A percentile compares a stretch with the other conserved stretches of the same genome.
Conservation (phyloP, 2,888 invertebrate species). For the Melieria omissa region DNA sequence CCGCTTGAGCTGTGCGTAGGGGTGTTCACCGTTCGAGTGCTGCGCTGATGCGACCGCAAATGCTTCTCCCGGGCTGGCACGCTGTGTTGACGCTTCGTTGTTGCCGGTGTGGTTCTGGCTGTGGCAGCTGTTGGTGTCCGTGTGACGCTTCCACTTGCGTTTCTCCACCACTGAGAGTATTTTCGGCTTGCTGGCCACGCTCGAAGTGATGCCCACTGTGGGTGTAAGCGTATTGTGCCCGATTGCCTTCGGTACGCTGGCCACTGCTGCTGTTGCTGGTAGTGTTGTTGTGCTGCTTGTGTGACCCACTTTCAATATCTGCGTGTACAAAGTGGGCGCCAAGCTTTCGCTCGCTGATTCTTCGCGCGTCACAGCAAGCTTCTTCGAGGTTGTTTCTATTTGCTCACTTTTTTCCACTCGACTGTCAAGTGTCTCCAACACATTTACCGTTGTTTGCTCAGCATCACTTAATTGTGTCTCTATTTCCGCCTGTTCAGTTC, state of each 20-base stretch:
- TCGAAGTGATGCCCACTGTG: constrained; percentile 48
- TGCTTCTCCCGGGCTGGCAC: constrained; percentile 3
- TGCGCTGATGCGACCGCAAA: not conserved
- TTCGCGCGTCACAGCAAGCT: constrained; percentile 8
- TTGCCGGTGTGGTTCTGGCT: not conserved
- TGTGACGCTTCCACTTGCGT: constrained; percentile 58
- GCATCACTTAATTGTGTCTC: constrained; percentile 5
- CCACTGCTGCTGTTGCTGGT: not conserved
- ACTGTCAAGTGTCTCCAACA: not conserved
- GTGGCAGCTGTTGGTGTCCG: constrained; percentile 46
- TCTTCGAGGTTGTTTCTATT: constrained; percentile 14
- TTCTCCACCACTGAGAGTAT: constrained; percentile 69
- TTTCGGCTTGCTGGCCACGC: constrained; percentile 69
- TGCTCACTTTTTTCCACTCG: constrained; percentile 8
- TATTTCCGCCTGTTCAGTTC: constrained; percentile 21
- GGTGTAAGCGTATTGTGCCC: not conserved
- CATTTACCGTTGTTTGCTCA: not conserved
- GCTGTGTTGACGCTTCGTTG: not conserved
- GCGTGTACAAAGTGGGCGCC: constrained; percentile 51
- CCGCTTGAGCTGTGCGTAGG: constrained; percentile 46
- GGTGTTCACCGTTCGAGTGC: not conserved
- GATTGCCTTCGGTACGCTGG: constrained; percentile 5
- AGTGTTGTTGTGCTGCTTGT: constrained; percentile 25
- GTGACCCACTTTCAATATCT: constrained; percentile 56
- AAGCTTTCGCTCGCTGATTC: constrained; percentile 21